Evolutionary conservation across 2,888 invertebrate species (phyloP), one percentile per base, ranked within the genome.

Genomic region (Stenodera caucasica): DNA sequence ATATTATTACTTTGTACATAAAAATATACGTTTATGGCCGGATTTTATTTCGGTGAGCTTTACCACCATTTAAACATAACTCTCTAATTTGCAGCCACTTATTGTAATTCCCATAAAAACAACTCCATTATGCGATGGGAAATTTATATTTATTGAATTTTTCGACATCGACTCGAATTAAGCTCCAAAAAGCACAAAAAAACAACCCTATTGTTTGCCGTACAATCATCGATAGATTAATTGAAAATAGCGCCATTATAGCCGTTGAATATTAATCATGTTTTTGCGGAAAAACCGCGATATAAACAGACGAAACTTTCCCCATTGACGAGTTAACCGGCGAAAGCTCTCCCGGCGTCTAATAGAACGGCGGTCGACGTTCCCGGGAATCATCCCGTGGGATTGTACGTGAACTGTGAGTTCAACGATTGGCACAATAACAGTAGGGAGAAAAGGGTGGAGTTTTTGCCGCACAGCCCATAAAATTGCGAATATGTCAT

Each of bases 71-170:
- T 45, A 21, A 21, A 37, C 8, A 37, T 14, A 37, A 23, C 23
- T 45, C 21, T 23, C 21, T 45, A 45, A 45, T 45, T 45, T 21
- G 45, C 45, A 45, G 45, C 23, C 45, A 45, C 45, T 45, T 45
- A 45, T 45, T 45, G 45, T 45, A 45, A 45, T 45, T n/a, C 45
- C 23, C 45, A 45, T 45, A 45, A 45, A 37, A 45, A 45, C 45
- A 45, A 12, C 45, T 45, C 23, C 23, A 45, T 45, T 45, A 21
- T 45, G 45, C 21, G 4, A 21, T 12, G 12, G 11, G 23, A 23
- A 23, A 23, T 45, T 45, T 45, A 45, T 45, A 45, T 45, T 45
- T 45, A 21, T 45, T 21, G 5, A 45, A 23, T 18, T 40, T 21
- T 18, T 40, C 18, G 29, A 12, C n/a, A n/a, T n/a, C 18, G 15